Conservation (phyloP, 1,140 invertebrate genomes). For the Apis laboriosa region DNA sequence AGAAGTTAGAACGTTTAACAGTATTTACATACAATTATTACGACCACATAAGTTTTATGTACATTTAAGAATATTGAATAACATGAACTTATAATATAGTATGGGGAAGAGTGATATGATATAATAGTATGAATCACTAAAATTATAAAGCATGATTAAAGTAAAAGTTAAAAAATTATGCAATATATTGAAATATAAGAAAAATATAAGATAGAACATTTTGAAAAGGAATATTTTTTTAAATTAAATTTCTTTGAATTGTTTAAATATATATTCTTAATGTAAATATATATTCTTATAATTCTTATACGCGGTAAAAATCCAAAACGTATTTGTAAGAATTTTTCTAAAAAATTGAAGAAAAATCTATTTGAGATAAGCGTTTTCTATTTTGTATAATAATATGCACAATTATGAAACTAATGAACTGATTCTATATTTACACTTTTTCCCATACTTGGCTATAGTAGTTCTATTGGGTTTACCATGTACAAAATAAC, state of each 20-base stretch:
- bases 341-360: neutral
- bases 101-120: constrained; percentile 64
- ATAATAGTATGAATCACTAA: constrained; percentile 11
- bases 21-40: constrained; percentile 77
- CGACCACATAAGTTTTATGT: constrained; percentile 72
- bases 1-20: constrained; percentile 74
- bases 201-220: neutral
- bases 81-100: constrained; percentile 64
- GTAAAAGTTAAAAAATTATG: neutral
- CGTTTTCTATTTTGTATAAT: constrained; percentile 26
- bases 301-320: no score
- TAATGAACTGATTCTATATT: constrained; percentile 39
- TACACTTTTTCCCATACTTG: constrained; percentile 61
- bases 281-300: no score
- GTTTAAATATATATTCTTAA: neutral
- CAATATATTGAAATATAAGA: neutral
- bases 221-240: neutral
- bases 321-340: neutral
- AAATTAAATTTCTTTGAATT: neutral
- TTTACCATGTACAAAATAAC: constrained; percentile 43
- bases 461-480: constrained; percentile 49
- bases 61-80: constrained; percentile 73
- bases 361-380: constrained; percentile 1
- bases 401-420: constrained; percentile 19
- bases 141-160: constrained; percentile 9